Percentiles rank a stretch among this genome's conserved stretches.
These are phyloP conservation scores for Dromius quadrimaculatus DNA, from an alignment of 2,888 invertebrate genomes.

Conservation along the genomic window DNA sequence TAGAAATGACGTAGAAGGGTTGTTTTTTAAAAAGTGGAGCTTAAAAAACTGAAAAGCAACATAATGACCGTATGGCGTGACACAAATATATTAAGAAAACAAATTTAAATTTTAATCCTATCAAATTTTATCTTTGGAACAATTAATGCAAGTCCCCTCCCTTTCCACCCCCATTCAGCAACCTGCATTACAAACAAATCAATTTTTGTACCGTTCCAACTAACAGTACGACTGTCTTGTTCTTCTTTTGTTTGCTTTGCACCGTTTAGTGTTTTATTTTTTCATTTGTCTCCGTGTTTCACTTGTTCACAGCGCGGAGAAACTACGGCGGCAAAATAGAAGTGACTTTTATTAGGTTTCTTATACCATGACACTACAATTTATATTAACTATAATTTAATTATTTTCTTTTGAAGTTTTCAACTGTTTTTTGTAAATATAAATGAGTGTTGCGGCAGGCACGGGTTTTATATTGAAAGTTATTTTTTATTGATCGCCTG, in stretches of 20 bases:
- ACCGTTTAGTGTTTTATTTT: slow-evolving; percentile 16
- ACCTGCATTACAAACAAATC: slow-evolving; percentile 4
- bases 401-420: slow-evolving; percentile 40
- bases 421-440: slow-evolving; percentile 30
- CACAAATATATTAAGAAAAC: slow-evolving; percentile 26
- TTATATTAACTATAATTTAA: slow-evolving; percentile 43
- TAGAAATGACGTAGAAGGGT: too few relatives aligned
- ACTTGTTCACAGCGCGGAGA: slow-evolving; percentile 31
- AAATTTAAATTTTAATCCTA: slow-evolving; percentile 25
- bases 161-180: too few relatives aligned
- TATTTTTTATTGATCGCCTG: slow-evolving; percentile 29
- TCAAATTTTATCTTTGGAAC: slow-evolving; percentile 17
- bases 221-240: neutral
- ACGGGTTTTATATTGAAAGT: slow-evolving; percentile 31
- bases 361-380: slow-evolving; percentile 44
- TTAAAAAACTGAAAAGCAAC: neutral
- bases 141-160: slow-evolving; percentile 22
- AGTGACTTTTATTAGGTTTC: slow-evolving; percentile 34
- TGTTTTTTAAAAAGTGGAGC: too few relatives aligned
- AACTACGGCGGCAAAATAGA: neutral
- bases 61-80: slow-evolving; percentile 19
- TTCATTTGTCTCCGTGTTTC: slow-evolving; percentile 29
- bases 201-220: neutral
- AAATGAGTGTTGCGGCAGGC: slow-evolving; percentile 33
- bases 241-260: neutral